Evolutionary conservation across 2,888 invertebrate genomes (phyloP).

Genomic region (Drosophila siamana): DNA sequence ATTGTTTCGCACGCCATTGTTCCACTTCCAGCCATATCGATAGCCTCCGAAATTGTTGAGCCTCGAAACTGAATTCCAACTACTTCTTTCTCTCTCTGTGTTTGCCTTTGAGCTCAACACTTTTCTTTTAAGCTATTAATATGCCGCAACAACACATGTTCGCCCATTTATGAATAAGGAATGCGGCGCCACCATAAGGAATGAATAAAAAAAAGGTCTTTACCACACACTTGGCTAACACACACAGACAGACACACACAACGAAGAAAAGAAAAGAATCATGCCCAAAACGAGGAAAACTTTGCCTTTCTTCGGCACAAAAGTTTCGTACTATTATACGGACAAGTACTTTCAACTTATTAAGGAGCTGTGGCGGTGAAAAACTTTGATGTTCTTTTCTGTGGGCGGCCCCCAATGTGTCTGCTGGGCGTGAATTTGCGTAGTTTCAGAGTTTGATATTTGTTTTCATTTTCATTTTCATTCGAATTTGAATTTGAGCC

Average conservation of each 20-base stretch:
- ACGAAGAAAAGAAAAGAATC: background rate
- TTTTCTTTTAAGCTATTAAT: background rate
- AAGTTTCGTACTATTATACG: constrained; percentile 9
- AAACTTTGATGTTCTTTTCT: constrained; percentile 11
- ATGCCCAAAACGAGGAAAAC: constrained; percentile 1
- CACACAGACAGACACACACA: too few relatives aligned
- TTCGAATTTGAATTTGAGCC: too few relatives aligned
- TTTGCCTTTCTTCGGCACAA: constrained; percentile 8
- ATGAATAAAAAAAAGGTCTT: constrained; percentile 8
- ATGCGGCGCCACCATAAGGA: background rate
- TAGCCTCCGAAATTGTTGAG: background rate
- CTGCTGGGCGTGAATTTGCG: constrained; percentile 2
- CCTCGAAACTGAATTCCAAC: background rate
- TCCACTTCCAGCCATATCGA: background rate
- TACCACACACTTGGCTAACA: constrained; percentile 17
- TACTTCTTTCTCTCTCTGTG: too few relatives aligned
- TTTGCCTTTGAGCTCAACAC: too few relatives aligned
- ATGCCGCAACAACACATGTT: background rate
- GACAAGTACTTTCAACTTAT: constrained; percentile 17
- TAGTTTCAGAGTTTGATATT: constrained; percentile 5
- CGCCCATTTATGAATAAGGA: constrained; percentile 1
- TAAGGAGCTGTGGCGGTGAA: constrained; percentile 11
- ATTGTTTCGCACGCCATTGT: background rate
- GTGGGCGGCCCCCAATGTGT: background rate
- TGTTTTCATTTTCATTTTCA: background rate